These are phyloP conservation scores for Cebidichthys violaceus DNA, from an alignment of 2,113 vertebrate genomes.

Conservation along the genomic window DNA sequence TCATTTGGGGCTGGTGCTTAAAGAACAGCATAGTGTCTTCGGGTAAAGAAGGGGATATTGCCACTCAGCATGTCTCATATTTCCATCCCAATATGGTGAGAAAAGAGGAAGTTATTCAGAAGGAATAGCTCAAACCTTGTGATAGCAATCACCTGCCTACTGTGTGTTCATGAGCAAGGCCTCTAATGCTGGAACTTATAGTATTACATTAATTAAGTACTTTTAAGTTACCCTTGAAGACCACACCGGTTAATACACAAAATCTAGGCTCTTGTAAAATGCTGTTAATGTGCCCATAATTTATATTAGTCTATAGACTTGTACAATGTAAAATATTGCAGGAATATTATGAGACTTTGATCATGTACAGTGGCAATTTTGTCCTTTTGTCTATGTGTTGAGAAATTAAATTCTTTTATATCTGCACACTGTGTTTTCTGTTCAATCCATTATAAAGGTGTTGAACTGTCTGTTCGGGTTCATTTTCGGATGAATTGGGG, in stretches of 20 bases:
- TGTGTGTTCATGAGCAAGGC: neutral
- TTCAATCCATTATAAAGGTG: neutral
- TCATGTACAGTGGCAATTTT: slow-evolving; percentile 45
- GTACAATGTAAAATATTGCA: slow-evolving; percentile 68
- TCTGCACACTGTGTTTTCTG: slow-evolving; percentile 6
- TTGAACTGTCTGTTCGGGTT: neutral
- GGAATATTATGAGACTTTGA: slow-evolving; percentile 50
- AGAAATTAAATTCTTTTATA: slow-evolving; percentile 63
- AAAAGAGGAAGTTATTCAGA: neutral
- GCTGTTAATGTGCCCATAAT: slow-evolving; percentile 23
- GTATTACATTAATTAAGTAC: neutral
- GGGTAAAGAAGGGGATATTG: neutral
- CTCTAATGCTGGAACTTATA: neutral
- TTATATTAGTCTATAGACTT: slow-evolving; percentile 48
- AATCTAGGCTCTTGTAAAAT: neutral
- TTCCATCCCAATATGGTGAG: neutral
- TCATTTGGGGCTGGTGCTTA: neutral
- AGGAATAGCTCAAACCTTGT: neutral
- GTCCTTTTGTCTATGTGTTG: slow-evolving; percentile 41
- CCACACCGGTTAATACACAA: neutral
- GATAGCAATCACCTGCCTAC: neutral
- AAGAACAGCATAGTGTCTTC: neutral
- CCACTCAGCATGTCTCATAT: neutral
- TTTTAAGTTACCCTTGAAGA: neutral
- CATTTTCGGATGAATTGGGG: neutral